These are phyloP conservation scores for Physocephala rufipes DNA, from an alignment of 2,888 invertebrate genomes.

Conservation along the genomic window DNA sequence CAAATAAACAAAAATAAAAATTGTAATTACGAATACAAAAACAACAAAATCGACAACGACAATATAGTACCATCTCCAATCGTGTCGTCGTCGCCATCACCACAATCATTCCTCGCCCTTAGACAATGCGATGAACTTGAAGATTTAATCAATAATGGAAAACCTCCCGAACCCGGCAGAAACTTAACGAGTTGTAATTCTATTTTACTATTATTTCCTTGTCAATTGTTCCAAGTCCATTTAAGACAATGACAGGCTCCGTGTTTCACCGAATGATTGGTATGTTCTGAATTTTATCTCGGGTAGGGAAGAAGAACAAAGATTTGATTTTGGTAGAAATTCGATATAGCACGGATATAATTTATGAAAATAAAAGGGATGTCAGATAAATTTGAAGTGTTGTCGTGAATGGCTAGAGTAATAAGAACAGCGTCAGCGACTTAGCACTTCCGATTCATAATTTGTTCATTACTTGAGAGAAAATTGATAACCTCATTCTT, in stretches of 20 bases:
- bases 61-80: neutral
- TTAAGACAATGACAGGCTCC: constrained; percentile 37
- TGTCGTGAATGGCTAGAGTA: constrained; percentile 14
- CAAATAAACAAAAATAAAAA: neutral
- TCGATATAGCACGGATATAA: neutral
- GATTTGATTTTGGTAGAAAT: neutral
- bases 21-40: no score
- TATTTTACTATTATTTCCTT: constrained; percentile 59
- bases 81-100: neutral
- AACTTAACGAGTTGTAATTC: constrained; percentile 51
- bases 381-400: neutral
- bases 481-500: neutral
- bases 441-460: constrained; percentile 20
- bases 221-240: constrained; percentile 56
- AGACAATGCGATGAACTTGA: constrained; percentile 35
- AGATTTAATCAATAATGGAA: constrained; percentile 42
- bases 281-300: neutral
- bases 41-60: constrained; percentile 1
- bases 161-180: constrained; percentile 27
- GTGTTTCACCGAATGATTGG: neutral
- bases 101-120: constrained; percentile 19
- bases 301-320: neutral
- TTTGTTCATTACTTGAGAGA: neutral
- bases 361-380: neutral
- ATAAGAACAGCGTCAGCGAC: no score